A percentile compares a stretch with the other conserved stretches of the same genome.
These are phyloP conservation scores for Spisula solida DNA, from an alignment of 2,888 invertebrate species.

Conservation along the genomic window DNA sequence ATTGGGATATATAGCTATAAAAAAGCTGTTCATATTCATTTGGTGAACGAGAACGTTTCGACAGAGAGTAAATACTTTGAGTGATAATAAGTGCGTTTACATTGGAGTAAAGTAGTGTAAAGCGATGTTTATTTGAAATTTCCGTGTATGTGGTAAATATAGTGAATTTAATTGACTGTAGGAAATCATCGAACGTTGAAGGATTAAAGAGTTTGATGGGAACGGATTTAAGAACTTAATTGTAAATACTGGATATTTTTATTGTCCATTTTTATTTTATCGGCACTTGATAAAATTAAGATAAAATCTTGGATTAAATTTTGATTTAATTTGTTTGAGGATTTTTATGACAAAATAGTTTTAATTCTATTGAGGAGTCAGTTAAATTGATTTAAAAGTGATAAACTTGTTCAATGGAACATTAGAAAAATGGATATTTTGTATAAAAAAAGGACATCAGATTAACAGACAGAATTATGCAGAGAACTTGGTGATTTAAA, in stretches of 20 bases:
- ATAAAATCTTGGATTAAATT: conserved; percentile 15
- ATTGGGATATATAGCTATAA: conserved; percentile 48
- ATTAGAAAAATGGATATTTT: neutral
- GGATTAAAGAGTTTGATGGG: conserved; percentile 30
- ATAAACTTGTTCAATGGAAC: neutral
- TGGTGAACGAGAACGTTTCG: neutral
- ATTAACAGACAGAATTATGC: neutral
- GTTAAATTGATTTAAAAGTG: neutral
- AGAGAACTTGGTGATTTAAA: neutral
- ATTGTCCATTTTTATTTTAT: conserved; percentile 19
- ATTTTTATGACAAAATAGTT: neutral
- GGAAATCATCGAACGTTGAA: conserved; percentile 6
- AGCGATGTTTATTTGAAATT: conserved; percentile 46
- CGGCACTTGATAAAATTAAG: conserved; percentile 3
- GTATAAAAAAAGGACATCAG: neutral
- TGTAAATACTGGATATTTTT: conserved; percentile 15
- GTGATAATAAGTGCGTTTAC: conserved; percentile 25
- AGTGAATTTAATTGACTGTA: neutral
- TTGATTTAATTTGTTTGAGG: neutral
- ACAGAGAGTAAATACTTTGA: conserved; percentile 25
- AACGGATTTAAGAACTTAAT: conserved; percentile 9
- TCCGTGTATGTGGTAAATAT: neutral
- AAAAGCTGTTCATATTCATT: conserved; percentile 31
- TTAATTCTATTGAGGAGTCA: neutral
- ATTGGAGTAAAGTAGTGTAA: conserved; percentile 30